phyloP scores from a whole-genome alignment of 2,888 invertebrate species.

The Spilosoma lubricipeda region DNA sequence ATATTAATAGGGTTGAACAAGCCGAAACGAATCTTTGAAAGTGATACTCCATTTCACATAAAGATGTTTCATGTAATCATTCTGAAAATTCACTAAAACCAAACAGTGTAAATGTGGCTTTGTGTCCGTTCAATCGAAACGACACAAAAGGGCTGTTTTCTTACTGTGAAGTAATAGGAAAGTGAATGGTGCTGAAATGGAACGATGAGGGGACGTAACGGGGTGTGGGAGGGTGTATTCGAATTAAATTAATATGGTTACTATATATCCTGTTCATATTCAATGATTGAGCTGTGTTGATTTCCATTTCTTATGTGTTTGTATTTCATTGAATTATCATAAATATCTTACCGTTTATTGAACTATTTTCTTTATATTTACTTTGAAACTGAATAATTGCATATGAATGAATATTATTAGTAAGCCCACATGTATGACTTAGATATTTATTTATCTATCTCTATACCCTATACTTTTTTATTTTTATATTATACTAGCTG shows the following conservation, averaged over 20 bases:
- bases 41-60: slow-evolving; percentile 14
- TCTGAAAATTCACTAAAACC: slow-evolving; percentile 20
- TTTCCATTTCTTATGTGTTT: too few species aligned
- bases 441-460: too few species aligned
- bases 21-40: neutral
- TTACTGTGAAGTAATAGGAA: slow-evolving; percentile 52
- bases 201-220: slow-evolving; percentile 14
- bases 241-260: slow-evolving; percentile 48
- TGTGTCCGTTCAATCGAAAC: slow-evolving; percentile 34
- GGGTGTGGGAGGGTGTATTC: neutral
- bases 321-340: neutral
- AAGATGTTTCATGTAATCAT: slow-evolving; percentile 10
- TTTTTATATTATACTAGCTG: too few species aligned
- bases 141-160: slow-evolving; percentile 51
- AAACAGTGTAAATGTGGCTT: slow-evolving; percentile 18
- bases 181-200: slow-evolving; percentile 34
- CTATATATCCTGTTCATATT: slow-evolving; percentile 44
- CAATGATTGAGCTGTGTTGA: slow-evolving; percentile 45
- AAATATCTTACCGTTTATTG: neutral
- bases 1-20: neutral
- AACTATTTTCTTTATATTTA: neutral
- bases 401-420: neutral
- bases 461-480: too few species aligned
- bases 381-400: neutral
- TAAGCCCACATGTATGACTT: too few species aligned